Evolutionary conservation across 2,888 invertebrate species (phyloP).

Genomic region (Aplocera efformata): DNA sequence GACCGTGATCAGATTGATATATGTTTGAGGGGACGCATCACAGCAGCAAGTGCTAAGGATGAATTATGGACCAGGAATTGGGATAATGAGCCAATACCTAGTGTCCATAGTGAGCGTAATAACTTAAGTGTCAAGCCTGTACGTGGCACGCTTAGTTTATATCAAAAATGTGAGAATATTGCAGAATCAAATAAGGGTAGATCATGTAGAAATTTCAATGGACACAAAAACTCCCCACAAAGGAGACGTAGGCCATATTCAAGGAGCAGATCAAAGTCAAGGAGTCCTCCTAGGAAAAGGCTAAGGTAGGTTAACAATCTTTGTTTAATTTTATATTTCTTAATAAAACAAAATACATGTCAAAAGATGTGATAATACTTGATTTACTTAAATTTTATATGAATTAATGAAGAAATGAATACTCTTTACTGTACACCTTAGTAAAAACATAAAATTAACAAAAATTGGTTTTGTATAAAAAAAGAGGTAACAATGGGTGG

Average conservation of each 20-base stretch:
- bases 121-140: conserved; percentile 83
- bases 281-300: conserved; percentile 75
- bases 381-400: too few relatives aligned
- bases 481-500: too few relatives aligned
- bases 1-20: conserved; percentile 97
- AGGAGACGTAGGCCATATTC: conserved; percentile 58
- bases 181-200: conserved; percentile 45
- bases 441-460: too few relatives aligned
- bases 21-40: conserved; percentile 95
- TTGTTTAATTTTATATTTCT: conserved; percentile 1
- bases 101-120: conserved; percentile 89
- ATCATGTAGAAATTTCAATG: conserved; percentile 42
- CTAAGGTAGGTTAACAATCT: conserved; percentile 51
- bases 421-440: too few relatives aligned
- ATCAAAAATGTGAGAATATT: conserved; percentile 75
- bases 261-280: conserved; percentile 64
- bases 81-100: conserved; percentile 96
- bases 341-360: too few relatives aligned
- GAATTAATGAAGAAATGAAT: too few relatives aligned
- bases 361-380: too few relatives aligned
- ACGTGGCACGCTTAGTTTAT: conserved; percentile 78
- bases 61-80: conserved; percentile 95
- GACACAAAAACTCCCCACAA: conserved; percentile 58
- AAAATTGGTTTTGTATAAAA: too few relatives aligned
- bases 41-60: conserved; percentile 92